Conservation (phyloP, 2,113 vertebrate species). For the Rhinolophus sinicus region DNA sequence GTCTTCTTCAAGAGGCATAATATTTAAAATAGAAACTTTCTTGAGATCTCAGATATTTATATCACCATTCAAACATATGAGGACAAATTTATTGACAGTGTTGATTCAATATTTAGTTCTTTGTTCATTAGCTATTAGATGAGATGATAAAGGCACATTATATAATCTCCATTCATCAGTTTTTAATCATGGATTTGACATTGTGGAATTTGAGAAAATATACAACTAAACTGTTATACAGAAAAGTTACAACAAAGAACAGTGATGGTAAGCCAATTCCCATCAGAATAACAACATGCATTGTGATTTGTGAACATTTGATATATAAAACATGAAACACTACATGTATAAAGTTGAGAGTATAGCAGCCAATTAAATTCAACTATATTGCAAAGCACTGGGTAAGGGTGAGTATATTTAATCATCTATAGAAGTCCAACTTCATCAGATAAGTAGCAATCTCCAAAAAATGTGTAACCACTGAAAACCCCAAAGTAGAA, state of each 20-base stretch:
- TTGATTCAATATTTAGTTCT: background rate
- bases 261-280: background rate
- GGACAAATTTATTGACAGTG: background rate
- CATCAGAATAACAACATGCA: background rate
- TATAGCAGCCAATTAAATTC: background rate
- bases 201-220: background rate
- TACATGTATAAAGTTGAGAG: background rate
- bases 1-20: background rate
- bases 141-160: background rate
- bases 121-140: background rate
- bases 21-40: background rate
- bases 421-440: background rate
- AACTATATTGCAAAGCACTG: background rate
- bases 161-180: background rate
- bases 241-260: background rate
- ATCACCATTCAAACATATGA: background rate
- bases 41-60: background rate
- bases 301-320: background rate
- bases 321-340: background rate
- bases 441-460: background rate
- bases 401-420: background rate
- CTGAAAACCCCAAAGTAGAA: background rate
- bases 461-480: background rate
- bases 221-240: background rate
- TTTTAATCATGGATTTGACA: background rate